A percentile compares a stretch with the other conserved stretches of the same genome.
Evolutionary conservation across 53 echinoderm and acorn worm species (phyloP).

Genomic region (Temnopleurus reevesii): DNA sequence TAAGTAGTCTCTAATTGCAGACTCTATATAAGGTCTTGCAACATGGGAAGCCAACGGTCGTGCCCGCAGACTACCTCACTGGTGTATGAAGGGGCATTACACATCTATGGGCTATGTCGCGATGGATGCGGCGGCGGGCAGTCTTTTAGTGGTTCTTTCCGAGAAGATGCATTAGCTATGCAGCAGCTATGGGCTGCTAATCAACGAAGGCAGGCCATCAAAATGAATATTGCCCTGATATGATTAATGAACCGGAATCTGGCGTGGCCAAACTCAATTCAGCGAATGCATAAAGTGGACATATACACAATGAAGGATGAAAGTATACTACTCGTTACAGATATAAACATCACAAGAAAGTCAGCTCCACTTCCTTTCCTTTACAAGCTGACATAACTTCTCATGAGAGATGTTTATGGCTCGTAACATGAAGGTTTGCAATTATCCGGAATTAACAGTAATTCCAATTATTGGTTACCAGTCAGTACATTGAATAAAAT

Average conservation of each 20-base stretch:
- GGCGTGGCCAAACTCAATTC: background rate
- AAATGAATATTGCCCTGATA: conserved; percentile 8
- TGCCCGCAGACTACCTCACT: background rate
- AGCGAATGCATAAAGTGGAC: background rate
- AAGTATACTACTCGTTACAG: background rate
- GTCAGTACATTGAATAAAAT: no score
- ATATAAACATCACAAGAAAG: no score
- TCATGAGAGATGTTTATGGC: no score
- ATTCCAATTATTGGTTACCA: no score
- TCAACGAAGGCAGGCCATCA: conserved; percentile 30
- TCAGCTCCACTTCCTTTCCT: no score
- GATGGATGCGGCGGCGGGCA: background rate
- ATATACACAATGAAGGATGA: background rate
- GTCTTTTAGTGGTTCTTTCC: background rate
- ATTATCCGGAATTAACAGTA: no score
- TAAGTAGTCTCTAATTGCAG: no score
- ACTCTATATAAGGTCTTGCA: no score
- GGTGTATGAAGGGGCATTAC: conserved; percentile 3
- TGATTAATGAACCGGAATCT: conserved; percentile 16
- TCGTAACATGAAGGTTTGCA: no score
- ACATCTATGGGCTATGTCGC: background rate
- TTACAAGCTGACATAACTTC: no score
- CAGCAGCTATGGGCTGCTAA: background rate
- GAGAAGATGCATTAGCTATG: conserved; percentile 24
- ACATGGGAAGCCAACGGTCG: no score